Conservation (phyloP, 2,888 invertebrate species). For the Stenurella melanura region DNA sequence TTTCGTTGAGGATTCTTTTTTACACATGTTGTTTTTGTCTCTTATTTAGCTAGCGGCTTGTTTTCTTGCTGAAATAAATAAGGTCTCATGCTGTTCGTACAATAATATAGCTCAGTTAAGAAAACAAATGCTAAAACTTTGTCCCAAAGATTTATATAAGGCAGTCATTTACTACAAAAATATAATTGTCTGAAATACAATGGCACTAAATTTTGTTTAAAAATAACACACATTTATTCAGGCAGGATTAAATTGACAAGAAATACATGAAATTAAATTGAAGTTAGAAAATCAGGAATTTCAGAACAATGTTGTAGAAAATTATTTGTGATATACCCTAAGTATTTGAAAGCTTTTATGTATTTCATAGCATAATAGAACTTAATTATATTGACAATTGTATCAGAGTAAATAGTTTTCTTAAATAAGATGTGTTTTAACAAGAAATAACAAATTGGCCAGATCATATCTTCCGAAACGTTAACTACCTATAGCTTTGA, state of each 20-base stretch:
- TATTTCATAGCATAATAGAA: too few species aligned
- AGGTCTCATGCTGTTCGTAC: conserved; percentile 49
- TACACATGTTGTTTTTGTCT: conserved; percentile 50
- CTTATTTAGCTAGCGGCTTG: conserved; percentile 45
- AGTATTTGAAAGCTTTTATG: too few species aligned
- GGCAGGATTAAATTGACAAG: conserved; percentile 6
- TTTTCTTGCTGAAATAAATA: conserved; percentile 51
- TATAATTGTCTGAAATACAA: conserved; percentile 35
- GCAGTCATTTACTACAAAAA: conserved; percentile 35
- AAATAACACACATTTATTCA: conserved; percentile 22
- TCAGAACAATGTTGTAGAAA: too few species aligned
- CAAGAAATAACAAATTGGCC: too few species aligned
- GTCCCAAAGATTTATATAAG: conserved; percentile 36
- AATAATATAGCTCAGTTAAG: conserved; percentile 52
- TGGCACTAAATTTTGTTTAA: conserved; percentile 21
- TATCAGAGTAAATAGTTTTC: too few species aligned
- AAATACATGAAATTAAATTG: background rate
- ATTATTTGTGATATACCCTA: too few species aligned
- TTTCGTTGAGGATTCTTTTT: conserved; percentile 34
- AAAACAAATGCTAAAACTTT: conserved; percentile 49
- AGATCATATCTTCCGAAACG: too few species aligned
- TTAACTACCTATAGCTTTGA: too few species aligned
- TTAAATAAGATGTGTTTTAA: too few species aligned
- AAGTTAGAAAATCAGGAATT: background rate
- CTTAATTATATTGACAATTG: too few species aligned